Base-by-base conservation (phyloP, 2,888 invertebrate species). In the Eristalinus sepulchralis region DNA sequence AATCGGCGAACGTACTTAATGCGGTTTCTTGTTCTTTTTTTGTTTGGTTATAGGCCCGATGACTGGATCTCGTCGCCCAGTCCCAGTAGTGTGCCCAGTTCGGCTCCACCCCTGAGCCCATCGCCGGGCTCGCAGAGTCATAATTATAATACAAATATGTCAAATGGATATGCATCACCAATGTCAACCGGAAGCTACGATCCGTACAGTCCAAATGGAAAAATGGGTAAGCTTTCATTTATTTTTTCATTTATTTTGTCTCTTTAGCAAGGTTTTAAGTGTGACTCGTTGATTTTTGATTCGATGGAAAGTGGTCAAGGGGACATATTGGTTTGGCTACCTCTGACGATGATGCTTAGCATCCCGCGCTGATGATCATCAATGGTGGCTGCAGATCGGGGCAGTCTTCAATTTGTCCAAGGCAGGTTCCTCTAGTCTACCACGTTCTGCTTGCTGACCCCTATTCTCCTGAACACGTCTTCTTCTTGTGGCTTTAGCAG, bases 101-200 rank as follows among this genome's bases (percentile, higher is more conserved):
- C 93, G 93, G 94, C 92, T 93, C 93, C 95, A 93, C 91, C 95
- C 92, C 89, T 96, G 93, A 95, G 95, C n/a, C 95, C 95, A 13
- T 95, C 95, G 13, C 95, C 95, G 73, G 94, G 94, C 57, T 95
- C 95, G 11, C 94, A 93, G 88, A 92, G 91, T 89, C 92, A 92
- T 84, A 92, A 91, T 79, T 92, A 91, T 87, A 90, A 90, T 88
- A 90, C 91, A 55, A 92, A 91, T 88, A 91, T 92, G 90, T 92
- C 92, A 53, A 96, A 96, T 90, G 97, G 97, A 75, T 97, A 97
- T 92, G 96, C 97, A 70, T 97, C 97, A 89, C 97, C 97, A 22
- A 95, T 97, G 94, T 97, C 97, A 72, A 96, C 96, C 20, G 95
- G 97, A 92, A 97, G 97, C 95, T 97, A 97, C 94, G 97, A 97